Base-by-base conservation (phyloP, 2,113 vertebrate species). In the Cololabis saira region DNA sequence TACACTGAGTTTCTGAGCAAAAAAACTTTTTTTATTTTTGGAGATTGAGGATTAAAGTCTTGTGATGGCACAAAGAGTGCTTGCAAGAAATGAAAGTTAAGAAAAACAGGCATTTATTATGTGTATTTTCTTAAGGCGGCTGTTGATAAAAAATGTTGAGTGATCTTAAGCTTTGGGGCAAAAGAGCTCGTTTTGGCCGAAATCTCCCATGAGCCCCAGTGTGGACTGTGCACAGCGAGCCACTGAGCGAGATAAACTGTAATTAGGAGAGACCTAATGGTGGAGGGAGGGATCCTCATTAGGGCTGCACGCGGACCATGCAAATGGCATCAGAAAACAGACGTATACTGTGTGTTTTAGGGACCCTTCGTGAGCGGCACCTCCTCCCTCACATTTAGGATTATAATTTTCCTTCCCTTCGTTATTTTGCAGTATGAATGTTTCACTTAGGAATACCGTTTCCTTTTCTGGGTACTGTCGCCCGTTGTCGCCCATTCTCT, bases 251-350 rank as follows among this genome's bases (percentile, higher is more conserved):
- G 84, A 85, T 87, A 75, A 79, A 75, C 69, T 33, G 52, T 80
- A 76, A 90, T 88, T 82, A 77, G 12, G 24, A 75, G 70, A 54
- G 57, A 57, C 56, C 56, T 84, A 86, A 90, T 80, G 67, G 61
- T 21, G 0, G n/a, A 64, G 81, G 86, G 79, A 74, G 81, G 75
- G 65, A 74, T 76, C 21, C 18, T 68, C 73, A 87, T 86, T 83
- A 89, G 13, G 24, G 65, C 74, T 64, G 70, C 72, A 77, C 62
- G 65, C 83, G 71, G 17, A 89, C 72, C 84, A 13, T 88, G 63
- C 62, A 69, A 78, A 67, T 16, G 48, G 67, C 68, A 59, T 48
- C n/a, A 47, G 30, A 76, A 61, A 66, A 54, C 64, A 61, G 7
- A 54, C 41, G 4, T n/a, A 14, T 0, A 19, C 50, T 71, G 52